Percentiles rank a stretch among this genome's conserved stretches.
Conservation (phyloP, 2,888 invertebrate species). For the Epinotia bilunana region DNA sequence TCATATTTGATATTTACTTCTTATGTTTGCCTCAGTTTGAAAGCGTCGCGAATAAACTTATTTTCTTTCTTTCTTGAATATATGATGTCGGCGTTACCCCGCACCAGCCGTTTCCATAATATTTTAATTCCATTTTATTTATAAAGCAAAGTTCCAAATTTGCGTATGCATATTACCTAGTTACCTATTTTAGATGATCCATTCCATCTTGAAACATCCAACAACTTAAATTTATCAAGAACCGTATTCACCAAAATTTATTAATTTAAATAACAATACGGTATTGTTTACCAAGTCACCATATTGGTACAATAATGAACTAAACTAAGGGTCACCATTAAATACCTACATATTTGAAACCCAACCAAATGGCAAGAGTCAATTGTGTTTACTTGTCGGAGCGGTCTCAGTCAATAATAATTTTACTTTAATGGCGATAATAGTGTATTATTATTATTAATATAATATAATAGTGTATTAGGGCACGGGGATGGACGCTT, state of each 20-base stretch:
- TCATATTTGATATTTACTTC: no score
- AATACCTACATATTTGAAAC: constrained; percentile 75
- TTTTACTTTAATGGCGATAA: constrained; percentile 76
- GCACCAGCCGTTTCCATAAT: no score
- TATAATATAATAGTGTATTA: constrained; percentile 73
- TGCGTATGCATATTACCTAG: no score
- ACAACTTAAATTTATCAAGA: no score
- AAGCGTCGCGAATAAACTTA: no score
- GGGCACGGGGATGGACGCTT: constrained; percentile 79
- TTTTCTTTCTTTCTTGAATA: no score
- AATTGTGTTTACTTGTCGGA: constrained; percentile 74
- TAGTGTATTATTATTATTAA: constrained; percentile 73
- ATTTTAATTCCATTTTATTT: no score
- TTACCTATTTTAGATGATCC: no score
- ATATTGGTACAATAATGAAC: constrained; percentile 67
- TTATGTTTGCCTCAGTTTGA: no score
- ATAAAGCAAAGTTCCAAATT: no score
- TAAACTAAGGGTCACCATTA: constrained; percentile 76
- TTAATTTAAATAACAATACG: constrained; percentile 40
- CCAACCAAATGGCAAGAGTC: constrained; percentile 81
- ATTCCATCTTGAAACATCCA: no score
- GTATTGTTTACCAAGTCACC: constrained; percentile 43
- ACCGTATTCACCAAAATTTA: not conserved
- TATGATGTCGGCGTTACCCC: no score
- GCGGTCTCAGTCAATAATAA: constrained; percentile 66